Conservation (phyloP, 2,888 invertebrate species). For the Parnassius apollo region DNA sequence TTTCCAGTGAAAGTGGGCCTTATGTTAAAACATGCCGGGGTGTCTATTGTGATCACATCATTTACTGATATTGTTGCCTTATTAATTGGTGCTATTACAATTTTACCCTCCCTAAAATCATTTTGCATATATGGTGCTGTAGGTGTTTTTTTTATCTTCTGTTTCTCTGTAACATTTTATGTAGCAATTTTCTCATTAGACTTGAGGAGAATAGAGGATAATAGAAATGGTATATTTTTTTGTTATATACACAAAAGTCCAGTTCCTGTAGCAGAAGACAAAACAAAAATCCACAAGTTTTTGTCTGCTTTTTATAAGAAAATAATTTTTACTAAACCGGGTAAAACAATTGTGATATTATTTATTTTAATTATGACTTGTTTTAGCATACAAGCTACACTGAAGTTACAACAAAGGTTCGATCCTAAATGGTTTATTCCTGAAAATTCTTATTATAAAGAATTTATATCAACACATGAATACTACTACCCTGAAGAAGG, state of each 20-base stretch:
- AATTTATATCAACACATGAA: conserved; percentile 80
- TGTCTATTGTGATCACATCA: conserved; percentile 91
- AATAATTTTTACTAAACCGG: conserved; percentile 83
- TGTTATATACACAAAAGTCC: conserved; percentile 84
- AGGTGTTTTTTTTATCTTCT: conserved; percentile 87
- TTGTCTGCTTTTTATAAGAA: conserved; percentile 83
- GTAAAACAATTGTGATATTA: conserved; percentile 83
- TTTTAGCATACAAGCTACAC: conserved; percentile 82
- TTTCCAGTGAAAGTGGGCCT: conserved; percentile 84
- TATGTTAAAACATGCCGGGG: conserved; percentile 89
- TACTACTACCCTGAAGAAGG: conserved; percentile 84
- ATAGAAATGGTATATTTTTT: conserved; percentile 84
- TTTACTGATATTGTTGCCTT: conserved; percentile 91
- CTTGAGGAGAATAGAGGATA: conserved; percentile 81
- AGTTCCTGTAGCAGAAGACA: conserved; percentile 74
- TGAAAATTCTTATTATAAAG: conserved; percentile 83
- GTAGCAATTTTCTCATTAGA: conserved; percentile 89
- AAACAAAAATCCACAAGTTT: conserved; percentile 80
- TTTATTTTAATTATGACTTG: conserved; percentile 82
- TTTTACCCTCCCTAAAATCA: conserved; percentile 89
- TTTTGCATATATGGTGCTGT: conserved; percentile 91
- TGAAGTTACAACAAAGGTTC: conserved; percentile 87
- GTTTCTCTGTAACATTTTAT: conserved; percentile 90
- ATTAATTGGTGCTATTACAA: conserved; percentile 88
- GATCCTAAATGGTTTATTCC: conserved; percentile 91